Evolutionary conservation across 35 echinoderm and acorn worm genomes (phyloP).

Genomic region (Stichopus chloronotus): DNA sequence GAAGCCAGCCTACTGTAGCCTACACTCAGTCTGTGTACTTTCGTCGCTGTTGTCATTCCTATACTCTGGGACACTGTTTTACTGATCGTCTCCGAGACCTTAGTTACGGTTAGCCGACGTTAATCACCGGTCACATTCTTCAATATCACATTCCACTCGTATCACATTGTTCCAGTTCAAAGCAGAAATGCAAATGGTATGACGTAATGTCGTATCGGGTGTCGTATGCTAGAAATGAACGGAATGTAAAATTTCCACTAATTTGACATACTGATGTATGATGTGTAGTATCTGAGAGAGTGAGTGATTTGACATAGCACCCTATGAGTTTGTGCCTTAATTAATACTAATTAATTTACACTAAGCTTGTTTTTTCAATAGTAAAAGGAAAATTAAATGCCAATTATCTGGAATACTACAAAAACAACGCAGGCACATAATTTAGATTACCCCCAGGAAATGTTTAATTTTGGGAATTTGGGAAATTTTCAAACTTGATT

Average conservation of each 20-base stretch:
- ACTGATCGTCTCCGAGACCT: no score
- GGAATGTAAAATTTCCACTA: background rate
- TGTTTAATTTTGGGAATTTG: slow-evolving; percentile 42
- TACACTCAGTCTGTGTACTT: no score
- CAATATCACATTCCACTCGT: background rate
- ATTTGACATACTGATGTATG: background rate
- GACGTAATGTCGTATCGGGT: background rate
- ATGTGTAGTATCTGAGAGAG: slow-evolving; percentile 8
- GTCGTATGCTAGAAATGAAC: background rate
- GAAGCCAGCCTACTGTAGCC: no score
- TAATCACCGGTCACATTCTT: background rate
- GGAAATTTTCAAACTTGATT: slow-evolving; percentile 15
- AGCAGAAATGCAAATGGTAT: background rate
- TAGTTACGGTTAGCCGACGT: no score
- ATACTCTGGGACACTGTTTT: no score
- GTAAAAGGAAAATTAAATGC: slow-evolving; percentile 21
- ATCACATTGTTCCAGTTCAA: background rate
- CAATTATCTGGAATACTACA: background rate
- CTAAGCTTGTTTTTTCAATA: slow-evolving; percentile 16
- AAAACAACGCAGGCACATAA: background rate
- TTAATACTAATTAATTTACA: slow-evolving; percentile 23
- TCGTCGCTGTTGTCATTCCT: no score
- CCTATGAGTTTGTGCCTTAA: slow-evolving; percentile 42
- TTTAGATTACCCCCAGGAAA: slow-evolving; percentile 6
- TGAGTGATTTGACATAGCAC: slow-evolving; percentile 2